Conservation (phyloP, 1,140 invertebrate species). For the Medauroidea extradentata region DNA sequence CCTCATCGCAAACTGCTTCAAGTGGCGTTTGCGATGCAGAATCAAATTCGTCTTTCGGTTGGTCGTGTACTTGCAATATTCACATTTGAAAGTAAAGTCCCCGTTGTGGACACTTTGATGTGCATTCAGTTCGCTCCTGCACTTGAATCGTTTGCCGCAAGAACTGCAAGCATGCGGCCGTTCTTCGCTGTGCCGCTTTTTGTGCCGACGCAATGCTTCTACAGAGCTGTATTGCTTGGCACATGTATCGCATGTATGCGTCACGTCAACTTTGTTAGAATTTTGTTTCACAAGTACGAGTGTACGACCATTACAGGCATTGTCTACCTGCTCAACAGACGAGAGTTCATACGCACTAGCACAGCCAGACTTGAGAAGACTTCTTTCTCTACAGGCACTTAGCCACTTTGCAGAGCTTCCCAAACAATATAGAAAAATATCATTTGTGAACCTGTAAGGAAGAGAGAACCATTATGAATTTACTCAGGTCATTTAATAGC, state of each 20-base stretch:
- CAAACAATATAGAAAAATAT: neutral
- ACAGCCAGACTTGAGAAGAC: too few relatives aligned
- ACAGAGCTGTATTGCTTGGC: slow-evolving; percentile 44
- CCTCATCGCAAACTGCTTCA: slow-evolving; percentile 46
- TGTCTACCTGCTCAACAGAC: too few relatives aligned
- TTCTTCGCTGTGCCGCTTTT: slow-evolving; percentile 36
- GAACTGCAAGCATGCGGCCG: slow-evolving; percentile 37
- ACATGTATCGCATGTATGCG: slow-evolving; percentile 48
- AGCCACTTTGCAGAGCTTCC: neutral
- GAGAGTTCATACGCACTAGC: too few relatives aligned
- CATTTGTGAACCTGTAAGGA: slow-evolving; percentile 5
- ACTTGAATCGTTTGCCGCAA: slow-evolving; percentile 39
- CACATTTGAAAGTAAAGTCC: slow-evolving; percentile 39
- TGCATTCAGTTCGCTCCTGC: slow-evolving; percentile 38
- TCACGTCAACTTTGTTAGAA: neutral
- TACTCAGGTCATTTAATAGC: too few relatives aligned
- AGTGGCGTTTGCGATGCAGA: slow-evolving; percentile 55
- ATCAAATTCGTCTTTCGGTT: slow-evolving; percentile 43
- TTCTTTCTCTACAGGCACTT: too few relatives aligned
- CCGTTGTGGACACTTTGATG: slow-evolving; percentile 44
- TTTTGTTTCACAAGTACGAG: too few relatives aligned
- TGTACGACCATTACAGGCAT: too few relatives aligned
- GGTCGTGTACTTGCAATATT: slow-evolving; percentile 46
- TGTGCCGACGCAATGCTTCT: slow-evolving; percentile 42
- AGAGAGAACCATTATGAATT: neutral